A percentile compares a stretch with the other conserved stretches of the same genome.
Evolutionary conservation across 1,140 invertebrate species (phyloP).

Genomic region (Globodera rostochiensis): DNA sequence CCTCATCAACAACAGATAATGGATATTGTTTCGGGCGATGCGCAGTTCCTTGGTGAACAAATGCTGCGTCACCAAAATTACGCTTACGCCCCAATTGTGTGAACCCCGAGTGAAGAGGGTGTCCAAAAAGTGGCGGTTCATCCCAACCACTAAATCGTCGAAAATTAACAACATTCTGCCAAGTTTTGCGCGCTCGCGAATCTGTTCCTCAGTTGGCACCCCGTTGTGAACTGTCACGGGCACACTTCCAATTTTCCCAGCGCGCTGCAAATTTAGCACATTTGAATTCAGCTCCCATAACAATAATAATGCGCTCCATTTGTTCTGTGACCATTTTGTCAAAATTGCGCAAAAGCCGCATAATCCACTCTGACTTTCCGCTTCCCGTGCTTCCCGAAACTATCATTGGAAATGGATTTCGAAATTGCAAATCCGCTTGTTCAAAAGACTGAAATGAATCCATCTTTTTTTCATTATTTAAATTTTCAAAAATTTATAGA

Average conservation of each 20-base stretch:
- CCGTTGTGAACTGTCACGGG: slow-evolving; percentile 20
- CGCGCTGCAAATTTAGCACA: slow-evolving; percentile 23
- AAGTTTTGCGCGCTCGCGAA: not conserved
- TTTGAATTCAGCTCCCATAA: slow-evolving; percentile 38
- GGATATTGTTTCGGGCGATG: no score
- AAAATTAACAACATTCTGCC: slow-evolving; percentile 26
- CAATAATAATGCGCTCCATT: slow-evolving; percentile 21
- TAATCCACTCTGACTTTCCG: slow-evolving; percentile 37
- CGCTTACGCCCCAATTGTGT: slow-evolving; percentile 42
- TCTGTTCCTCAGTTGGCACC: slow-evolving; percentile 21
- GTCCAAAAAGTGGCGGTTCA: slow-evolving; percentile 30
- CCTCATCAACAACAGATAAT: slow-evolving; percentile 37
- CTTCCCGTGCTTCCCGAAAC: slow-evolving; percentile 32
- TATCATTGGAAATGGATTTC: slow-evolving; percentile 38
- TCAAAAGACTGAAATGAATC: not conserved
- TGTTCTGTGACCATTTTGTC: slow-evolving; percentile 6
- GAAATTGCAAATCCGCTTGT: slow-evolving; percentile 18
- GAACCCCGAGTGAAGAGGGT: no score
- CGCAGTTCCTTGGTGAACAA: slow-evolving; percentile 40
- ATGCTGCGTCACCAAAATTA: slow-evolving; percentile 37
- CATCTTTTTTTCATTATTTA: slow-evolving; percentile 7
- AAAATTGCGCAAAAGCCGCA: slow-evolving; percentile 21
- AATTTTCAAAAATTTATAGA: not conserved
- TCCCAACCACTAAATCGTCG: slow-evolving; percentile 33
- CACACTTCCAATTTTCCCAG: slow-evolving; percentile 2